Conservation (phyloP, 2,797 vertebrate species). For the Champsocephalus gunnari region DNA sequence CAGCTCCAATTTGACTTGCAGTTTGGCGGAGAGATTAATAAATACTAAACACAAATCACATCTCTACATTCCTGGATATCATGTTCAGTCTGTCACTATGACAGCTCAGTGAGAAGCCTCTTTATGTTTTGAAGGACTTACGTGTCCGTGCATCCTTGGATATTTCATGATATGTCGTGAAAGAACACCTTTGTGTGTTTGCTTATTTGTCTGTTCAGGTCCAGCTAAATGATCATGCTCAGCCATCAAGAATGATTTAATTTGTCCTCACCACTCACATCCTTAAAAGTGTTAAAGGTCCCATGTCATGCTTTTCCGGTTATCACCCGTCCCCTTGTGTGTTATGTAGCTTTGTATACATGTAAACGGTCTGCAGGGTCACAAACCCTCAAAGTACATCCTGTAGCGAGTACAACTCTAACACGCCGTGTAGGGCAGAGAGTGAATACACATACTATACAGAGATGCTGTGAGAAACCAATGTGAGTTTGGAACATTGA, state of each 20-base stretch:
- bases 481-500: too few relatives aligned
- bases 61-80: slow-evolving; percentile 41
- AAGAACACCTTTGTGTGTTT: background rate
- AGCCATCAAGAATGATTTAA: background rate
- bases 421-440: too few relatives aligned
- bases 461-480: too few relatives aligned
- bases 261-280: background rate
- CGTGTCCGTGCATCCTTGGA: slow-evolving; percentile 32
- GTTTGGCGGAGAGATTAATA: slow-evolving; percentile 55
- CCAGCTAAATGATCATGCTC: background rate
- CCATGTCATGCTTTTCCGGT: too few relatives aligned
- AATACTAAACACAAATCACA: slow-evolving; percentile 60
- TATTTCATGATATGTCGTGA: background rate
- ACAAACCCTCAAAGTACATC: too few relatives aligned
- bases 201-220: slow-evolving; percentile 15
- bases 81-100: slow-evolving; percentile 39
- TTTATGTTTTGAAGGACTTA: slow-evolving; percentile 17
- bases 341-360: too few relatives aligned
- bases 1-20: slow-evolving; percentile 57
- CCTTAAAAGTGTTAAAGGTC: background rate
- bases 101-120: slow-evolving; percentile 25
- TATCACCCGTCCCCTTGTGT: too few relatives aligned
- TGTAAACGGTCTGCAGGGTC: too few relatives aligned
- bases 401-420: too few relatives aligned
- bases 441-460: too few relatives aligned